Evolutionary conservation across 2,113 vertebrate species (phyloP).

Genomic region (Pangasianodon gigas): DNA sequence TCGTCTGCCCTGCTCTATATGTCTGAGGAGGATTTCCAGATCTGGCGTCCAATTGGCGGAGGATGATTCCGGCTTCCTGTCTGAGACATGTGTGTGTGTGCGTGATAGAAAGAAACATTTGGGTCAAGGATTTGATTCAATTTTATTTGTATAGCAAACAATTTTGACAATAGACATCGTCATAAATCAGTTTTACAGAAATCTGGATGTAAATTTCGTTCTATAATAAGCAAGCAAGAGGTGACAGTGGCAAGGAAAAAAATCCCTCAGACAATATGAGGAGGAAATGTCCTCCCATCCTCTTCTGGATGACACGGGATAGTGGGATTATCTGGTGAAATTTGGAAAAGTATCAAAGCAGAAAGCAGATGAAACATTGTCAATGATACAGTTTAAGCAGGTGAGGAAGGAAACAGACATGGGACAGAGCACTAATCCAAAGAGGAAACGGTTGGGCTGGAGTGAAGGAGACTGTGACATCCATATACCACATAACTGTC

Average conservation of each 20-base stretch:
- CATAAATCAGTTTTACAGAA: neutral
- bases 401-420: neutral
- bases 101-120: neutral
- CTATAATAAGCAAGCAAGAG: neutral
- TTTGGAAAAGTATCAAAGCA: neutral
- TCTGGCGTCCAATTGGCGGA: neutral
- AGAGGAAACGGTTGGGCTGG: neutral
- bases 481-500: neutral
- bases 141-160: neutral
- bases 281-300: neutral
- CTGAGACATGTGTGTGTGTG: conserved; percentile 1
- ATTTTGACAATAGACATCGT: neutral
- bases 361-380: neutral
- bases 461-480: neutral
- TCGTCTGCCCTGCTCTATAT: conserved; percentile 5
- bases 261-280: neutral
- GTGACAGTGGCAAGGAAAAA: neutral
- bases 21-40: conserved; percentile 16
- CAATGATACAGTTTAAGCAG: neutral
- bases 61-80: conserved; percentile 18
- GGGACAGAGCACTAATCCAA: neutral
- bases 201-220: neutral
- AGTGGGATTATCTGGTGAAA: neutral
- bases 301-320: neutral
- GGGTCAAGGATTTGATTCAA: neutral